These are phyloP conservation scores for Arion vulgaris DNA, from an alignment of 1,140 invertebrate species.

Conservation along the genomic window DNA sequence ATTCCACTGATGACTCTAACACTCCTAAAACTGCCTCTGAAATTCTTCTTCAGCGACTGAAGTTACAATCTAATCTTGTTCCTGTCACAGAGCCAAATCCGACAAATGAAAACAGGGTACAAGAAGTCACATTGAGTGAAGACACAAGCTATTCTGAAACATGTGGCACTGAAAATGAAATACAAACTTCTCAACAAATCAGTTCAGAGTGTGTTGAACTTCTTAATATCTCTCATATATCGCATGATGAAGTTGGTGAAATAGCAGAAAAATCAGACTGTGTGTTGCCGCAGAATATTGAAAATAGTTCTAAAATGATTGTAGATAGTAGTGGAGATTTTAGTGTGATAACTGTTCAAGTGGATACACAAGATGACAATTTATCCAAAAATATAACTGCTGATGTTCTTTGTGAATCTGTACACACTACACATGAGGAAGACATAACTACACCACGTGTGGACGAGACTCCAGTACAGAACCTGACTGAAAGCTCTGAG, in stretches of 20 bases:
- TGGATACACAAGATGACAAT: not conserved
- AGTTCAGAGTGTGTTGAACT: not conserved
- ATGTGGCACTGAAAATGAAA: not conserved
- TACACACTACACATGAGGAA: not conserved
- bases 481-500: not conserved
- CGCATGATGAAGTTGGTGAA: not conserved
- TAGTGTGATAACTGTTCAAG: not conserved
- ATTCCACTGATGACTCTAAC: not conserved
- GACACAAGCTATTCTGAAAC: not conserved
- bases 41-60: slow-evolving; percentile 9
- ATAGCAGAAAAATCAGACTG: not conserved
- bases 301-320: not conserved
- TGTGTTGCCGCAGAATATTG: not conserved
- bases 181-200: not conserved
- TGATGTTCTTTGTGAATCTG: not conserved
- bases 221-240: not conserved
- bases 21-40: slow-evolving; percentile 26
- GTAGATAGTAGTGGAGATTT: not conserved
- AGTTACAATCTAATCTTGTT: not conserved
- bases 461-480: not conserved
- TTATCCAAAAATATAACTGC: not conserved
- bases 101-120: not conserved
- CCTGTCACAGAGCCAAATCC: not conserved
- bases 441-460: not conserved
- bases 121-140: not conserved